Conservation (phyloP, 2,113 vertebrate genomes). For the Cephalopterus ornatus region DNA sequence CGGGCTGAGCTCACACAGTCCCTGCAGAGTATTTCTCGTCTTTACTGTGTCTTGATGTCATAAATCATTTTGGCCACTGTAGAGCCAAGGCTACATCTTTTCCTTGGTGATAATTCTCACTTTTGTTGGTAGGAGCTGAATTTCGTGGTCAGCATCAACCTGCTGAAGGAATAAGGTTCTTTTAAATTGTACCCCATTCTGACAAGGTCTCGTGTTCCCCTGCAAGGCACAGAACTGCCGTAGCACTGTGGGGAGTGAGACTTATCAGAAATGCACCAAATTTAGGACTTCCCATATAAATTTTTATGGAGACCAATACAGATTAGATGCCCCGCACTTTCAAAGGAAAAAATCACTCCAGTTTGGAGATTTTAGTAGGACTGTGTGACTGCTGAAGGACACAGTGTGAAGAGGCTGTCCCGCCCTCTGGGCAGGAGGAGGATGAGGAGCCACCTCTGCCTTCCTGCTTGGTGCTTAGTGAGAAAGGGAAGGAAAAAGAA, state of each 20-base stretch:
- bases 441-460: background rate
- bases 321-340: background rate
- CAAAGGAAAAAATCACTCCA: background rate
- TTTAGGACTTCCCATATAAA: background rate
- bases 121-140: background rate
- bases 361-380: background rate
- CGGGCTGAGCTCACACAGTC: background rate
- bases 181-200: background rate
- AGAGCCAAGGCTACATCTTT: background rate
- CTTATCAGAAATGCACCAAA: background rate
- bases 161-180: background rate
- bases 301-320: background rate
- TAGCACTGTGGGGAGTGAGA: rapidly evolving
- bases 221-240: background rate
- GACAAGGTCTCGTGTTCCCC: background rate
- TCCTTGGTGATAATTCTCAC: background rate
- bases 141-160: rapidly evolving
- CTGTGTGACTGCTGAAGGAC: background rate
- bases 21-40: background rate
- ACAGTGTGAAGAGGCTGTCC: background rate
- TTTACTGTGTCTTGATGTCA: background rate
- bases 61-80: conserved; percentile 28
- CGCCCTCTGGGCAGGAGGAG: background rate
- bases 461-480: background rate
- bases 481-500: background rate